These are phyloP conservation scores for Eueides isabella DNA, from an alignment of 1,140 invertebrate species.

Conservation along the genomic window DNA sequence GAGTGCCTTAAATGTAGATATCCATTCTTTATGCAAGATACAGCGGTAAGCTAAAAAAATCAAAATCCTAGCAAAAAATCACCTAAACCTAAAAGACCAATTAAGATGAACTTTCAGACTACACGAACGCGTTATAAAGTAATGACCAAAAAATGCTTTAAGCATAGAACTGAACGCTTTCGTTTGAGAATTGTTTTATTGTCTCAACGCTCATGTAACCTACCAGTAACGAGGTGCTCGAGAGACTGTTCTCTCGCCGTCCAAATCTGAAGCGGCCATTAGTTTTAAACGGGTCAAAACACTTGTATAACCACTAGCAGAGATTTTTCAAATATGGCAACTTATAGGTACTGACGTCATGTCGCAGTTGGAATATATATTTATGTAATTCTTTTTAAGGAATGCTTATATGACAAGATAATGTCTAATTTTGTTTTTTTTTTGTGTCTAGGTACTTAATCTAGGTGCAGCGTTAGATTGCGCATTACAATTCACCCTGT, in stretches of 20 bases:
- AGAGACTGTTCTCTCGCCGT: constrained; percentile 24
- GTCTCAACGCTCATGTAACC: constrained; percentile 29
- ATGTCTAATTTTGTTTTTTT: no score
- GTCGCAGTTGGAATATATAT: neutral
- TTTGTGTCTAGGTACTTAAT: no score
- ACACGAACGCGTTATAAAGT: neutral
- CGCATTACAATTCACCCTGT: no score
- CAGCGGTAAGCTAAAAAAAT: no score
- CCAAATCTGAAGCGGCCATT: constrained; percentile 41
- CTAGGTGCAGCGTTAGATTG: no score
- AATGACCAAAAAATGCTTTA: constrained; percentile 11
- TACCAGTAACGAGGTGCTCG: constrained; percentile 32
- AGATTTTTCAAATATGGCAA: neutral
- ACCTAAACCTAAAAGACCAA: neutral
- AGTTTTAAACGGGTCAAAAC: constrained; percentile 43
- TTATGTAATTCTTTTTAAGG: no score
- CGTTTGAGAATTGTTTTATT: constrained; percentile 16
- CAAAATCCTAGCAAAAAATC: neutral
- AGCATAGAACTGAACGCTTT: neutral
- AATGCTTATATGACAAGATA: no score
- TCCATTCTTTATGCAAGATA: no score
- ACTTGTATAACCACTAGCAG: constrained; percentile 1
- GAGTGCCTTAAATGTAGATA: no score
- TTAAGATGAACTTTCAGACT: neutral
- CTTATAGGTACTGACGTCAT: neutral